Conservation (phyloP, 2,888 invertebrate species). For the Drosophila maculinotata region DNA sequence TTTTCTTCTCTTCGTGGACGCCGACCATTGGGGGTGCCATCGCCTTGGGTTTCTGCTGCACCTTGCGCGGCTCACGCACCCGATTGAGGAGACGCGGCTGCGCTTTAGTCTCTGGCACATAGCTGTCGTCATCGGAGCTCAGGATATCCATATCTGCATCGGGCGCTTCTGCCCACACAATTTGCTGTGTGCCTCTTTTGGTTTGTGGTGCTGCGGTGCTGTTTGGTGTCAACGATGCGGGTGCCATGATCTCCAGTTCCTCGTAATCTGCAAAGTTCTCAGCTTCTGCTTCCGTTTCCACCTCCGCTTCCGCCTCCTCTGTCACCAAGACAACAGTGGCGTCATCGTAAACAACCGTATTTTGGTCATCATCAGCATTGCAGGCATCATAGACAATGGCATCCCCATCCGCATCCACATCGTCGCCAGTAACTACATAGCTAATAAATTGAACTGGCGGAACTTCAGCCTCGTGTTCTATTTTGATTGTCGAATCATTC, state of each 20-base stretch:
- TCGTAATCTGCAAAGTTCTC: slow-evolving; percentile 64
- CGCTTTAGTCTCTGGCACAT: slow-evolving; percentile 27
- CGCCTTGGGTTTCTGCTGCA: slow-evolving; percentile 27
- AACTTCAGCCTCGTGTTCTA: slow-evolving; percentile 38
- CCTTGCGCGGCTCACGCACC: slow-evolving; percentile 38
- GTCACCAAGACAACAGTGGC: slow-evolving; percentile 33
- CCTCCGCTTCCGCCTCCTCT: slow-evolving; percentile 35
- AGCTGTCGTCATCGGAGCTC: slow-evolving; percentile 57
- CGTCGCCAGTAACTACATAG: slow-evolving; percentile 58
- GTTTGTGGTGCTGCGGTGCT: not conserved
- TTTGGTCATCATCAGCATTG: slow-evolving; percentile 38
- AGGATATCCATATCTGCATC: slow-evolving; percentile 41
- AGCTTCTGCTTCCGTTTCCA: slow-evolving; percentile 56
- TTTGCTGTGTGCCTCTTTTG: slow-evolving; percentile 3
- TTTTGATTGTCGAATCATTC: slow-evolving; percentile 32
- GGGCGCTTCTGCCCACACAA: slow-evolving; percentile 18
- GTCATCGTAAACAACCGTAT: slow-evolving; percentile 34
- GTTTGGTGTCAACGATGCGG: slow-evolving; percentile 24
- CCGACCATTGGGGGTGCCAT: not conserved
- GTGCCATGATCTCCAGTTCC: slow-evolving; percentile 54
- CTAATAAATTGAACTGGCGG: slow-evolving; percentile 40
- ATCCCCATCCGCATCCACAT: slow-evolving; percentile 58
- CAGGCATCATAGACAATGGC: slow-evolving; percentile 47
- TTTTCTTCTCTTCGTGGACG: slow-evolving; percentile 47
- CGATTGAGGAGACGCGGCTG: slow-evolving; percentile 36